Evolutionary conservation across 35 echinoderm and acorn worm species (phyloP), one percentile per base, ranked within the genome.

Genomic region (Eucidaris tribuloides): DNA sequence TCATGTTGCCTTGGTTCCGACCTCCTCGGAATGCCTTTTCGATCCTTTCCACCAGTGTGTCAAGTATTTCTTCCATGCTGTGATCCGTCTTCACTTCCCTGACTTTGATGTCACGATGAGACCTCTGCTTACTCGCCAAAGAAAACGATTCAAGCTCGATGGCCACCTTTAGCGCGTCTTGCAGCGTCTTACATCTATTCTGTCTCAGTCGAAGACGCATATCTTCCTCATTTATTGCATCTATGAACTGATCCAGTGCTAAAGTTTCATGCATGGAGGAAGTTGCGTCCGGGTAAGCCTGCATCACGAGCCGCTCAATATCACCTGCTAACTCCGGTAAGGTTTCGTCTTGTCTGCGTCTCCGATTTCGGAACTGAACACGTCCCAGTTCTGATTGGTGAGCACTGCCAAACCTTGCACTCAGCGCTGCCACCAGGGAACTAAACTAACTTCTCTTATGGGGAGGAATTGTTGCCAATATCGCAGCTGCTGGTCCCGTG

Each of bases 211-310:
- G 58, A 37, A 58, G 71, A 45, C 62, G 65, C 22, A 71, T 89
- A 52, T 83, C 79, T 24, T 37, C 45, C 29, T 83, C 87, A 19
- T 15, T 20, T 11, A 89, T 36, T 32, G 89, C 81, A 50, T 85
- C 76, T n/a, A 91, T 79, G 60, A 91, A 91, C 55, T 85, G 36
- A 22, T 92, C 79, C 37, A 82, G 81, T 4, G 90, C 42, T 18
- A 92, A 42, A 18, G 79, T 54, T 20, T 92, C 84, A 59, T 60
- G 55, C 45, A 87, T 65, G 0, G 41, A 62, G 14, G 72, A 62
- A 3, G 35, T 18, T 44, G 79, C 84, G 39, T 48, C 45, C 2
- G 79, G 84, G 37, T 92, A 87, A 2, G 90, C 84, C 5, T 76
- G 79, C 41, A 43, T 63, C 5, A 86, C 80, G 14, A 87, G 45